phyloP scores from a whole-genome alignment of 1,140 invertebrate species.

The Cataglyphis hispanica region DNA sequence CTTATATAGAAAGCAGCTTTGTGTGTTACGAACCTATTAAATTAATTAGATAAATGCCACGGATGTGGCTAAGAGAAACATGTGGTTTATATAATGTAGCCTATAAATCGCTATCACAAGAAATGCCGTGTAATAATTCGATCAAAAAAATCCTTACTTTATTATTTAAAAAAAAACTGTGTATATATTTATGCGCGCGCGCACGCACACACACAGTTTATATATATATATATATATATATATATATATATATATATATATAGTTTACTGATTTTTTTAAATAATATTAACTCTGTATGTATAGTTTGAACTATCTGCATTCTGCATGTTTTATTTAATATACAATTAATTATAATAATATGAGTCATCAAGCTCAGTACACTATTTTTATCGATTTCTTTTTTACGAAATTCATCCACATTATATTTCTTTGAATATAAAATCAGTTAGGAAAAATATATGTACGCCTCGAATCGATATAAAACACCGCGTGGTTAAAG shows the following conservation, averaged over 20 bases:
- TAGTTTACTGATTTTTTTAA: background rate
- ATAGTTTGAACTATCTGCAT: background rate
- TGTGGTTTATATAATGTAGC: constrained; percentile 13
- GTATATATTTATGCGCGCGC: too few relatives aligned
- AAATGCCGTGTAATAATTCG: too few relatives aligned
- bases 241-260: background rate
- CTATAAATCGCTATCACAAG: background rate
- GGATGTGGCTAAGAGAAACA: constrained; percentile 23
- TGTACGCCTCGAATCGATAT: constrained; percentile 13
- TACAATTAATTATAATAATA: background rate
- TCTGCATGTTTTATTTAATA: background rate
- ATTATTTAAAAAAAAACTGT: background rate
- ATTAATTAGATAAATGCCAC: constrained; percentile 51
- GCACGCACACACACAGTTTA: too few relatives aligned
- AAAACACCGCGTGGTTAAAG: background rate
- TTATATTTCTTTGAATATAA: background rate
- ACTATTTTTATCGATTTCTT: background rate
- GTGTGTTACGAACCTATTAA: constrained; percentile 41
- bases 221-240: background rate
- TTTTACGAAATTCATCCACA: background rate
- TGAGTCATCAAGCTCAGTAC: background rate
- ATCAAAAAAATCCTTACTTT: background rate
- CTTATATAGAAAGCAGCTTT: constrained; percentile 24
- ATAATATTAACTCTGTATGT: background rate
- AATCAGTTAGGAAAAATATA: background rate